These are phyloP conservation scores for Alviniconcha strummeri DNA, from an alignment of 2,888 invertebrate species.

Conservation along the genomic window DNA sequence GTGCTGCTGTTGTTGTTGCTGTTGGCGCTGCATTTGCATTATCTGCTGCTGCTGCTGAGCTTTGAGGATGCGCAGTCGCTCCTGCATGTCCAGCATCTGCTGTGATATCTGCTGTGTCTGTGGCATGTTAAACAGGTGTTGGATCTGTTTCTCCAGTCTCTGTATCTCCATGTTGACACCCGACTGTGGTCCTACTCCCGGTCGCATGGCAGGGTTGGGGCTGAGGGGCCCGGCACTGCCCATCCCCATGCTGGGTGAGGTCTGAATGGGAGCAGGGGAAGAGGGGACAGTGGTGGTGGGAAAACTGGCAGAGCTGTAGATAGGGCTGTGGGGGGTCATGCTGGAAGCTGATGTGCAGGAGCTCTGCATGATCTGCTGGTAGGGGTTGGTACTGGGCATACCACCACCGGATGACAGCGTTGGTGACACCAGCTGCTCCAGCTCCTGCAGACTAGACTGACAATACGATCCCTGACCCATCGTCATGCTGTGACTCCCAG, in stretches of 20 bases:
- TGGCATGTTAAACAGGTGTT: conserved; percentile 65
- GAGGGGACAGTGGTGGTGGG: conserved; percentile 46
- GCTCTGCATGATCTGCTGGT: conserved; percentile 48
- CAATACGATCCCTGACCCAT: conserved; percentile 57
- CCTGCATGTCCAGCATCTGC: conserved; percentile 68
- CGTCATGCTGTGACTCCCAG: conserved; percentile 43
- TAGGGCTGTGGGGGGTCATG: conserved; percentile 34
- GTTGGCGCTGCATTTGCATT: conserved; percentile 55
- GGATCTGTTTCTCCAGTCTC: conserved; percentile 65
- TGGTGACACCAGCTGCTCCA: conserved; percentile 59
- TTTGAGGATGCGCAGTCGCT: conserved; percentile 60
- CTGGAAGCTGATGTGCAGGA: conserved; percentile 34
- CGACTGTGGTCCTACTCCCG: conserved; percentile 33
- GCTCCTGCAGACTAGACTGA: conserved; percentile 51
- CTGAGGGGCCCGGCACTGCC: conserved; percentile 47
- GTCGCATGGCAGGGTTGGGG: conserved; percentile 44
- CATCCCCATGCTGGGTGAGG: conserved; percentile 11
- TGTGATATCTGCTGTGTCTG: conserved; percentile 68
- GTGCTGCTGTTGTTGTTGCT: conserved; percentile 38
- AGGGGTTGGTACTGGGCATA: conserved; percentile 45
- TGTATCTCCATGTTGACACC: conserved; percentile 57
- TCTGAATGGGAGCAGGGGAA: conserved; percentile 36
- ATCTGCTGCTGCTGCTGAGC: conserved; percentile 64
- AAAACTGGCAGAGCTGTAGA: conserved; percentile 46
- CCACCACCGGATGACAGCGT: conserved; percentile 34